A percentile compares a stretch with the other conserved stretches of the same genome.
Evolutionary conservation across 2,113 vertebrate species (phyloP).

Genomic region (Origma solitaria): DNA sequence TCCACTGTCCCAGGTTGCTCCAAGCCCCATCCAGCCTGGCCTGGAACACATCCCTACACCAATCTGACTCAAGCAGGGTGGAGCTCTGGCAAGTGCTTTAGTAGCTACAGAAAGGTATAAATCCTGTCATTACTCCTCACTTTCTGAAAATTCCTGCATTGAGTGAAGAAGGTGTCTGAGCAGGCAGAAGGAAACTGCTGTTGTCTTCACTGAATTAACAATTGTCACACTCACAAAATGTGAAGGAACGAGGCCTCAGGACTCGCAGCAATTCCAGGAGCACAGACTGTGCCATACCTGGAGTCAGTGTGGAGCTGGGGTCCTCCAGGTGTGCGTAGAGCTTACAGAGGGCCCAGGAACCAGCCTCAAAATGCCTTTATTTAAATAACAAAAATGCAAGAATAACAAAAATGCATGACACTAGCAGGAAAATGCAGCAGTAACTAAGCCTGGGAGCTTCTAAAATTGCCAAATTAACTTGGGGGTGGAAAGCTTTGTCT

Average conservation of each 20-base stretch:
- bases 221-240: fast-evolving
- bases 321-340: neutral
- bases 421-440: neutral
- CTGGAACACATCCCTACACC: neutral
- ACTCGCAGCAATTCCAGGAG: no score
- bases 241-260: fast-evolving
- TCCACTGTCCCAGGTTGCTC: neutral
- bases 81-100: neutral
- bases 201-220: fast-evolving
- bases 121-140: neutral
- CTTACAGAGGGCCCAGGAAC: neutral
- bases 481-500: neutral
- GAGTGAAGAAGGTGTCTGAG: neutral
- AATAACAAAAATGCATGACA: neutral
- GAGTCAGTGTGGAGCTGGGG: neutral
- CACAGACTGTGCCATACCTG: fast-evolving
- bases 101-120: fast-evolving
- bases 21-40: neutral
- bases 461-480: neutral
- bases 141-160: fast-evolving
- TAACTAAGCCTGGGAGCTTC: neutral
- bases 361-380: neutral
- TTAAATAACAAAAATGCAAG: neutral
- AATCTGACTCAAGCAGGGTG: fast-evolving
- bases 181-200: neutral